Base-by-base conservation (phyloP, 2,888 invertebrate species). In the Glyphotaelius pellucidus region DNA sequence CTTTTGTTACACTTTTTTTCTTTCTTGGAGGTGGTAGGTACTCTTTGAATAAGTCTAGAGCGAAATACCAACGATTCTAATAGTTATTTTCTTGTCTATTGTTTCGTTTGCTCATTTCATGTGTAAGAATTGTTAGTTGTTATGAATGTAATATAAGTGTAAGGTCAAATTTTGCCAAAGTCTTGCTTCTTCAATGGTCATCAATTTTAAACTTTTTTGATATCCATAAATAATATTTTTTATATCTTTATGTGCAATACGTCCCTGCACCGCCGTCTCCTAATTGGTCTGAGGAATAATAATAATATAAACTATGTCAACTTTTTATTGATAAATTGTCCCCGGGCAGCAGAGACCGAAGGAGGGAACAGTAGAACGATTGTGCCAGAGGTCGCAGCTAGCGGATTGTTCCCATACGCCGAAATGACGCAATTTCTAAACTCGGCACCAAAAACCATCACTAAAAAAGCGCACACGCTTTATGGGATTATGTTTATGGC, bases 241-340 rank as follows among this genome's bases (percentile, higher is more conserved):
- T 47, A 19, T 19, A 19, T 67, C 25, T n/a, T 67, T 25, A 25
- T 9, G 25, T 67, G 67, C 25, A 67, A n/a, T 67, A 19, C 67
- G 31, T 42, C 86, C 38, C 86, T 42, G 86, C 11, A 2, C n/a
- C 47, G 47, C 47, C 47, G 42, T 11, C 86, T n/a, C 86, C 86
- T 86, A 86, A 86, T 86, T 86, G 86, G 86, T 86, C 86, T 30
- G n/a, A n/a, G 30, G 86, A 86, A 86, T 86, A 86, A 35, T 86
- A 86, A 67, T 67, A 67, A 25, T 52, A 42, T n/a, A 42, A 25
- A 42, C 2, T 25, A 38, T 86, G 86, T 86, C 86, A 47, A 42
- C 86, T 86, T 86, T 86, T 86, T 86, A 86, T 86, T 86, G 86
- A 86, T 86, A 86, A 86, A 86, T 86, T 86, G 86, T 86, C 86